A percentile compares a stretch with the other conserved stretches of the same genome.
Conservation (phyloP, 2,888 invertebrate genomes). For the Stenoptilia bipunctidactyla region DNA sequence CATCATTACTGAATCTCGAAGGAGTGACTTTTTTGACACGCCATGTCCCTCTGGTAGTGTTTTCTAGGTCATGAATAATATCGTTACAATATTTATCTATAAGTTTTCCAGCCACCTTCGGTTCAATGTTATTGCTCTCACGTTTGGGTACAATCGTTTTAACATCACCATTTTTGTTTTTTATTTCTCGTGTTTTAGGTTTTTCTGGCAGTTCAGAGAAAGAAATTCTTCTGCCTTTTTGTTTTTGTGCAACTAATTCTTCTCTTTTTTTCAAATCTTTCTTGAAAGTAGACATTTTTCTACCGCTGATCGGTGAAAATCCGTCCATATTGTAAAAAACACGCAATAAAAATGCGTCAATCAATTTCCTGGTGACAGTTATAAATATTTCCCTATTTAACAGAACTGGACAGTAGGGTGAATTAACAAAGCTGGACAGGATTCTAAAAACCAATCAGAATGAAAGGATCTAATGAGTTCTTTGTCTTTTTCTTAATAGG, state of each 20-base stretch:
- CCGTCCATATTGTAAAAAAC: too few species aligned
- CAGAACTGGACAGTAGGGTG: too few species aligned
- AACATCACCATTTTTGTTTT: conserved; percentile 21
- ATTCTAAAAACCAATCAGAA: too few species aligned
- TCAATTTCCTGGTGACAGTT: too few species aligned
- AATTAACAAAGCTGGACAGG: too few species aligned
- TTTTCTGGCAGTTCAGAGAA: conserved; percentile 29
- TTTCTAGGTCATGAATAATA: conserved; percentile 55
- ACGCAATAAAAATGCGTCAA: too few species aligned
- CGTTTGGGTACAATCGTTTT: conserved; percentile 21
- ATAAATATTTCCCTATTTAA: too few species aligned
- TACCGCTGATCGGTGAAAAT: conserved; percentile 36
- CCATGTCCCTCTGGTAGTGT: conserved; percentile 51
- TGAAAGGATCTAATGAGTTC: too few species aligned
- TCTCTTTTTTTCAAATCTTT: conserved; percentile 37
- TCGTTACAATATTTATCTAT: conserved; percentile 57
- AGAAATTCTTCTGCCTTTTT: conserved; percentile 46
- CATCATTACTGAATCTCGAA: conserved; percentile 55
- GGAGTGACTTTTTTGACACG: conserved; percentile 60
- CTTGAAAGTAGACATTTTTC: conserved; percentile 41
- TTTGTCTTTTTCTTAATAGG: too few species aligned
- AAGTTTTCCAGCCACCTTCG: conserved; percentile 34
- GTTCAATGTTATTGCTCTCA: conserved; percentile 31
- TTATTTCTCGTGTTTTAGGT: conserved; percentile 26
- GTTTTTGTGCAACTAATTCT: conserved; percentile 39